These are phyloP conservation scores for Drosophila ogumai DNA, from an alignment of 1,140 invertebrate species.

Conservation along the genomic window DNA sequence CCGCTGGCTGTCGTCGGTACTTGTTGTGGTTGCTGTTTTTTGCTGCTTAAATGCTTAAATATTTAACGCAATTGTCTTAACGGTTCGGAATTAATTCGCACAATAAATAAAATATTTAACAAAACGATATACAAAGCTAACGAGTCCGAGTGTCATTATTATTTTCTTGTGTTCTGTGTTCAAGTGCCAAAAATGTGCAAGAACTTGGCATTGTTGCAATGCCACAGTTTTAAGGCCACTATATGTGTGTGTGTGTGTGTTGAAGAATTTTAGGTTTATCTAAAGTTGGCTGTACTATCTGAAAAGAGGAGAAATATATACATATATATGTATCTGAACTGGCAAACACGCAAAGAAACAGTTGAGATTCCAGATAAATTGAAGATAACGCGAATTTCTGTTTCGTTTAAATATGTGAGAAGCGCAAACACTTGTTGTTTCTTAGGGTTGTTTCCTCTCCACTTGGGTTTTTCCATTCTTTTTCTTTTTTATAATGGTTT, in stretches of 20 bases:
- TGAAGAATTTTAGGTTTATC: slow-evolving; percentile 37
- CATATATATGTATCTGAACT: slow-evolving; percentile 12
- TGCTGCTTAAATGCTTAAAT: slow-evolving; percentile 5
- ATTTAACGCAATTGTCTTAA: slow-evolving; percentile 20
- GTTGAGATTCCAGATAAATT: slow-evolving; percentile 48
- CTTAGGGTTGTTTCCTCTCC: slow-evolving; percentile 31
- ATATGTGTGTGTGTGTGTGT: neutral
- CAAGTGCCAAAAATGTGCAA: slow-evolving; percentile 29
- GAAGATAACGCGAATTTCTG: slow-evolving; percentile 48
- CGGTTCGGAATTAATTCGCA: slow-evolving; percentile 21
- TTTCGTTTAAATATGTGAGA: slow-evolving; percentile 47
- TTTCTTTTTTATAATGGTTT: slow-evolving; percentile 19
- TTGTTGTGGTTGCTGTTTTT: slow-evolving; percentile 7
- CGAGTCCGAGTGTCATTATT: neutral
- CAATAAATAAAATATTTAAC: neutral
- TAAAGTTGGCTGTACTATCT: slow-evolving; percentile 7
- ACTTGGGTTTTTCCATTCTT: slow-evolving; percentile 8
- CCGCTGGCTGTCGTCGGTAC: slow-evolving; percentile 36
- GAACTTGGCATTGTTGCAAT: slow-evolving; percentile 21
- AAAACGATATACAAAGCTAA: neutral
- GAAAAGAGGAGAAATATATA: slow-evolving; percentile 12
- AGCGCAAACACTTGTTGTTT: slow-evolving; percentile 38
- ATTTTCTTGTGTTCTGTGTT: slow-evolving; percentile 40
- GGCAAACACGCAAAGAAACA: slow-evolving; percentile 19
- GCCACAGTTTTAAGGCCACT: slow-evolving; percentile 29